Evolutionary conservation across 2,888 invertebrate genomes (phyloP), one percentile per base, ranked within the genome.

Genomic region (Eremobia ochroleuca): DNA sequence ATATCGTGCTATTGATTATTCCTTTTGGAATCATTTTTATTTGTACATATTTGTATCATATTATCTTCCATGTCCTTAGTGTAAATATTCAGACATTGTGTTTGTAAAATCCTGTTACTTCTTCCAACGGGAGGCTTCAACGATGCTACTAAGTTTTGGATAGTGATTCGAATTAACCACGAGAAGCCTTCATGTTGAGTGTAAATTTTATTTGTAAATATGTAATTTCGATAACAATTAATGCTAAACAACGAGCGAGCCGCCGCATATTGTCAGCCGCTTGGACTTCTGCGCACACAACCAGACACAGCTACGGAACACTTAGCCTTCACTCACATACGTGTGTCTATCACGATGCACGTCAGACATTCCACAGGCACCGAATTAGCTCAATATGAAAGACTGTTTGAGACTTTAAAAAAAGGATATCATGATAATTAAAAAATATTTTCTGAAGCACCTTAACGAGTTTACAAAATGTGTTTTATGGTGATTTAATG

Each of bases 361-460:
- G 86, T 92, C 91, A 93, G 89, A 96, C 96, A 96, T 96, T 97
- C 96, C 96, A 95, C 94, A 92, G 93, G 92, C 94, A 94, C 94
- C 94, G 93, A 94, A 94, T 96, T 94, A 96, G 96, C 96, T 96
- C 96, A 96, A 96, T 93, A 93, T 91, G 88, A 94, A 96, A 96
- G 97, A 97, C 97, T 97, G 96, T 94, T 93, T 90, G 95, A 94
- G 94, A 96, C 94, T 95, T 95, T 90, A 92, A 92, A 93, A 91
- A 90, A 93, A 91, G 62, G 91, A 91, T 90, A 93, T 94, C 94
- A 95, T 94, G 93, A 95, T 93, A 92, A 93, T 93, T 91, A 89
- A 91, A 91, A 91, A 93, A 94, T 96, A 96, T 96, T 97, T 96
- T 97, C 96, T 95, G 95, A 96, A 92, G 92, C 94, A 96, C 94